Conservation (phyloP, 2,797 vertebrate species). For the Xenentodon cancila region DNA sequence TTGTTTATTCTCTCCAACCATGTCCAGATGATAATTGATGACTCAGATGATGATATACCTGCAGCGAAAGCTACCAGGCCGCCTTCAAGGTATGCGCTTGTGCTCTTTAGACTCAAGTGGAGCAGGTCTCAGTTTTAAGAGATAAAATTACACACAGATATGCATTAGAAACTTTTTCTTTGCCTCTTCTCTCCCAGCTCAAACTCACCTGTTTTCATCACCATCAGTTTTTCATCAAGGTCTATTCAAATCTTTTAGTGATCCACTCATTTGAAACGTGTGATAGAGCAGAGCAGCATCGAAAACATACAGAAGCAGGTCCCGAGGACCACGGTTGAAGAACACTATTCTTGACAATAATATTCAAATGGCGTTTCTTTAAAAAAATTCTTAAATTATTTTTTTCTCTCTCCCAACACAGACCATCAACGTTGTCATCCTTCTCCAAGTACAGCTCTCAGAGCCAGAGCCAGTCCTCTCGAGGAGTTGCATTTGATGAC, state of each 20-base stretch:
- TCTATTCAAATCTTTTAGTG: too few relatives aligned
- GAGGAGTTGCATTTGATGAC: constrained; percentile 78
- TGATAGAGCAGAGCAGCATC: too few relatives aligned
- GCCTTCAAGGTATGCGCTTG: constrained; percentile 45
- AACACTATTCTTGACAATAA: too few relatives aligned
- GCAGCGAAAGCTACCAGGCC: constrained; percentile 35
- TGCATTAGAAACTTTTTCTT: neutral
- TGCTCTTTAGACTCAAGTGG: too few relatives aligned
- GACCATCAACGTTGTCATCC: constrained; percentile 50
- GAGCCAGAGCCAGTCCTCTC: constrained; percentile 76
- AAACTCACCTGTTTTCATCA: too few relatives aligned
- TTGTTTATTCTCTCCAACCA: constrained; percentile 19
- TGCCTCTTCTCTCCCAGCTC: too few relatives aligned
- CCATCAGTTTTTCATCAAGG: too few relatives aligned
- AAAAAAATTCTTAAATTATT: too few relatives aligned
- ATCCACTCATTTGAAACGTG: too few relatives aligned
- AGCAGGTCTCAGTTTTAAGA: neutral
- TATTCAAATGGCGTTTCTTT: too few relatives aligned
- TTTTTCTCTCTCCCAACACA: constrained; percentile 38
- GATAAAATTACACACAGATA: neutral
- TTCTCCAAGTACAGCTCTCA: constrained; percentile 69
- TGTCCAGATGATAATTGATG: constrained; percentile 69
- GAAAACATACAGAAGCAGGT: too few relatives aligned
- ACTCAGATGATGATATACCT: constrained; percentile 73
- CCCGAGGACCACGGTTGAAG: too few relatives aligned